These are phyloP conservation scores for Tarsius wallacei DNA, from an alignment of 2,797 vertebrate genomes.

Conservation along the genomic window DNA sequence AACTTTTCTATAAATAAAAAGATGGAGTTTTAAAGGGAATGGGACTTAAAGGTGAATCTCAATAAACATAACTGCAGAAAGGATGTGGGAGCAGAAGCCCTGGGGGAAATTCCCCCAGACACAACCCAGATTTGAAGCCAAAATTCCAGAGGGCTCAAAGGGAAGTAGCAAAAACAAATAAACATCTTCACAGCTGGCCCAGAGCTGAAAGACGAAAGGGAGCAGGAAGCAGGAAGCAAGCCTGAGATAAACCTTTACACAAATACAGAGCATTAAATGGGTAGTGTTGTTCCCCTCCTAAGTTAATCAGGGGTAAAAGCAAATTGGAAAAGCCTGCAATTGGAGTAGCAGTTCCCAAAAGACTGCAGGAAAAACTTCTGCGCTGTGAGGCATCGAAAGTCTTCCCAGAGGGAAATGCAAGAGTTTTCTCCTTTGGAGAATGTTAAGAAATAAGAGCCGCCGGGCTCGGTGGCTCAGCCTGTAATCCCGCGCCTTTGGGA, in stretches of 20 bases:
- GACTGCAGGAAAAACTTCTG: neutral
- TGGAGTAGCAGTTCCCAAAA: neutral
- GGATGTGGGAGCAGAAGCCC: neutral
- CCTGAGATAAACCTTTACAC: neutral
- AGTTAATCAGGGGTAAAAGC: neutral
- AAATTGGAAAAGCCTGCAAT: neutral
- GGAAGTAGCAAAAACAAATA: slow-evolving; percentile 37
- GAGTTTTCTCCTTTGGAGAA: neutral
- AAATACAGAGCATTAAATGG: neutral
- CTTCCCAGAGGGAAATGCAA: neutral
- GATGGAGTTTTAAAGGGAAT: neutral
- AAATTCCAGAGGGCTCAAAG: neutral
- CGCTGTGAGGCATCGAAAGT: accelerated
- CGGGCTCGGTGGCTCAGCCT: no score
- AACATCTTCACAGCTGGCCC: neutral
- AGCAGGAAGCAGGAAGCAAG: neutral
- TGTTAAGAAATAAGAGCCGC: accelerated
- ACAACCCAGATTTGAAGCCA: neutral
- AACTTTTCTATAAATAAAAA: neutral
- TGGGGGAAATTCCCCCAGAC: neutral
- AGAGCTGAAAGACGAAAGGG: neutral
- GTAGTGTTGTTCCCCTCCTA: neutral
- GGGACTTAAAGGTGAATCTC: neutral
- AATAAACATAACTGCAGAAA: neutral
- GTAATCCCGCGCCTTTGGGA: no score